Evolutionary conservation across 2,797 vertebrate species (phyloP), one percentile per base, ranked within the genome.

Genomic region (Melanotaenia parkinsoni): DNA sequence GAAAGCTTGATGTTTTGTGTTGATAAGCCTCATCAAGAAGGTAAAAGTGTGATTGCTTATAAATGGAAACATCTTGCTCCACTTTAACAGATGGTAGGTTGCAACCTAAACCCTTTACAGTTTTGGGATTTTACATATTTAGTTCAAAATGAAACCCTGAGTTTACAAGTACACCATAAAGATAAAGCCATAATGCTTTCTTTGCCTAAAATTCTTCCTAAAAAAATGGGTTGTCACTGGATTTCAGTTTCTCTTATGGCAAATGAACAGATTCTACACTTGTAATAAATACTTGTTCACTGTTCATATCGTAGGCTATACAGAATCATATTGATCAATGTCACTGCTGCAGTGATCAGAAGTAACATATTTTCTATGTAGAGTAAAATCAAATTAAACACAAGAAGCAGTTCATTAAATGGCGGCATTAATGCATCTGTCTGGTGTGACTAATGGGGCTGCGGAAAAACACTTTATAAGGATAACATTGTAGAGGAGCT

Each of bases 361-460:
- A 76, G 60, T 54, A 67, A 58, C 81, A 62, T 33, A 70, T 78
- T 84, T 64, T 43, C 77, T 64, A 59, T 22, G n/a, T 67, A 80
- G 80, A 81, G 73, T 82, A 68, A 83, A 81, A 82, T 85, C 70
- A 76, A 81, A 89, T 84, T 66, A 87, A 71, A 63, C 54, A 65
- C 80, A 84, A 18, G 72, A 82, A 75, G 82, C 76, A 72, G 65
- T 79, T 82, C 68, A 77, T 88, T 85, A 80, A 77, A 69, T 67
- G 80, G 59, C 79, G 43, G 81, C 66, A 77, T 72, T 88, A 88
- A 84, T 70, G 79, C 43, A 45, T 79, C 62, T 83, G 71, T 81
- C 79, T 82, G 59, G 38, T 76, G 81, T 82, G 82, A 88, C 82
- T 83, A 88, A 88, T 85, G 88, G 75, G 71, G 56, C 84, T 64